Base-by-base conservation (phyloP, 2,113 vertebrate genomes). In the Nyctibius bracteatus region DNA sequence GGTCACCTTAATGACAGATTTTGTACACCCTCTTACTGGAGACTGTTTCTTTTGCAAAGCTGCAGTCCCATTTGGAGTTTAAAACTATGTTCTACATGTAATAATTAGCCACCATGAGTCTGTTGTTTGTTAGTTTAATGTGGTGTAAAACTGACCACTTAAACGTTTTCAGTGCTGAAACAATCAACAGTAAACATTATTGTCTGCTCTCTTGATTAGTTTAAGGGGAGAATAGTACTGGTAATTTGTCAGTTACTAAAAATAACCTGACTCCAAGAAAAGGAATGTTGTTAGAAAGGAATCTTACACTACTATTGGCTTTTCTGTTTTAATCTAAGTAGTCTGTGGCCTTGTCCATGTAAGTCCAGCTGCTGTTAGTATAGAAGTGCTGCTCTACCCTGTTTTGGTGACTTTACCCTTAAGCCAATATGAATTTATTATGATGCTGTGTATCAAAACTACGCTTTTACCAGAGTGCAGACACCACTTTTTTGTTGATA, bases 81-180 rank as follows among this genome's bases (percentile, higher is more conserved):
- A 62, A 86, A 95, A 62, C 41, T 47, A 24, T 63, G 27, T 83
- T 90, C n/a, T 68, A 6, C 17, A 2, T 90, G 78, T 92, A 79
- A 49, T 88, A 90, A 90, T 96, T 92, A 96, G 82, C 15, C 39
- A 68, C 65, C 55, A 19, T 28, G 31, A 63, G 46, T 22, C 43
- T 88, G 57, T 77, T 88, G 82, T 80, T 96, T 94, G 72, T 88
- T 92, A 81, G 88, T 58, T 87, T 92, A 88, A 92, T 68, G 95
- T 84, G 47, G 71, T 82, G 78, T 80, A 85, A 94, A 94, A 77
- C 61, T 84, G 87, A 71, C 87, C 52, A 54, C 73, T 90, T 89
- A 81, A 89, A 89, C 8, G 30, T 52, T 81, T 90, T 62, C 70
- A 52, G 37, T 37, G 44, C 73, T 88, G 79, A 83, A 88, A 72